phyloP scores from a whole-genome alignment of 2,888 invertebrate genomes.

The Microplitis manilae region DNA sequence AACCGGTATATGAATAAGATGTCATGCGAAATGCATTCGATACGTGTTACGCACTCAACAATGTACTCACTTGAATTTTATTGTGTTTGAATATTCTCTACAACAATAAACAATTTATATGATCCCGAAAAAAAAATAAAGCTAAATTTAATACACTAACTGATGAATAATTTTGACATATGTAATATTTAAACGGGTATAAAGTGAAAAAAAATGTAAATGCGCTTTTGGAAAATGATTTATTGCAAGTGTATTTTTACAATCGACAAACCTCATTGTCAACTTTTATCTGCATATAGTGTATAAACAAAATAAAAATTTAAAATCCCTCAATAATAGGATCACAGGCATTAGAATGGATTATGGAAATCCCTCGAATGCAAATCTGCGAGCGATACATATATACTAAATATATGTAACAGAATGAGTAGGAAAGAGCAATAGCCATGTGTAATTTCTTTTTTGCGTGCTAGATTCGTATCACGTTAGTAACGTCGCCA shows the following conservation, averaged over 20 bases:
- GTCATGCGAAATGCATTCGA: slow-evolving; percentile 64
- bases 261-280: slow-evolving; percentile 28
- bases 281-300: slow-evolving; percentile 34
- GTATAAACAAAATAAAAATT: slow-evolving; percentile 43
- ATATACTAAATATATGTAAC: slow-evolving; percentile 21
- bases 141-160: background rate
- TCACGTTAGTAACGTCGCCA: slow-evolving; percentile 34
- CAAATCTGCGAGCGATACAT: slow-evolving; percentile 51
- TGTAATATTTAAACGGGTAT: background rate
- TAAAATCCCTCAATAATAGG: slow-evolving; percentile 63
- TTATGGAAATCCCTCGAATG: slow-evolving; percentile 67
- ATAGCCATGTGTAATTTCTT: slow-evolving; percentile 36
- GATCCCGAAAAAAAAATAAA: background rate
- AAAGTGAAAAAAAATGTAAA: background rate
- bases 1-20: slow-evolving; percentile 57
- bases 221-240: background rate
- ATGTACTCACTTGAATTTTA: slow-evolving; percentile 9
- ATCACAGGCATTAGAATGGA: slow-evolving; percentile 62
- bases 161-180: background rate
- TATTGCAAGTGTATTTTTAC: slow-evolving; percentile 3
- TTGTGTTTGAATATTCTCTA: background rate
- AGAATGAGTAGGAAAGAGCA: background rate
- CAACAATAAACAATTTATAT: background rate
- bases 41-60: slow-evolving; percentile 56
- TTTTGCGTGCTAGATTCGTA: slow-evolving; percentile 37